Percentiles rank a stretch among this genome's conserved stretches.
Evolutionary conservation across 2,113 vertebrate genomes (phyloP).

Genomic region (Elephas maximus): DNA sequence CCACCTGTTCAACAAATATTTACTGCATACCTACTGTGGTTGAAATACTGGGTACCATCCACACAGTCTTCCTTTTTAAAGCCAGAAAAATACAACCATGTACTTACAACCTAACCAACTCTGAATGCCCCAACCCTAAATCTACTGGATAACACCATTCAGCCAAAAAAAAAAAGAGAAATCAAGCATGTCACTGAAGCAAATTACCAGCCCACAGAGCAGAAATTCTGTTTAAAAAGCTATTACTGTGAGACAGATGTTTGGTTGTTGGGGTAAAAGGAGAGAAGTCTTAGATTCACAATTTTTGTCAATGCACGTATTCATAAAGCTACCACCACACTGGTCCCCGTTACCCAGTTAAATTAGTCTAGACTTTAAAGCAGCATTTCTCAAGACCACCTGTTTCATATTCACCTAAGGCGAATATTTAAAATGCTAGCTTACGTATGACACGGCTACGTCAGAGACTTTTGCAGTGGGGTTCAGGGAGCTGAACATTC

Average conservation of each 20-base stretch:
- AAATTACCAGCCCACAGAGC: not conserved
- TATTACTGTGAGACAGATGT: not conserved
- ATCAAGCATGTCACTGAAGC: not conserved
- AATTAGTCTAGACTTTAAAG: not conserved
- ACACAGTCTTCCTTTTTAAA: not conserved
- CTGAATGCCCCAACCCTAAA: not conserved
- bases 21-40: not conserved
- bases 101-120: not conserved
- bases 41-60: not conserved
- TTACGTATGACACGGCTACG: not conserved
- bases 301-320: not conserved
- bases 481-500: not conserved
- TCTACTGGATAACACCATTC: not conserved
- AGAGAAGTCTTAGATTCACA: not conserved
- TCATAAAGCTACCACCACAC: not conserved
- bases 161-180: not conserved
- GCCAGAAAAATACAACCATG: not conserved
- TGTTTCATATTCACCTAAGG: not conserved
- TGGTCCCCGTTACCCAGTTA: not conserved
- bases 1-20: not conserved
- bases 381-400: not conserved
- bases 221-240: constrained; percentile 31
- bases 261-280: not conserved
- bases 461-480: not conserved
- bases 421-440: not conserved